Conservation (phyloP, 2,888 invertebrate genomes). For the Athalia circularis region DNA sequence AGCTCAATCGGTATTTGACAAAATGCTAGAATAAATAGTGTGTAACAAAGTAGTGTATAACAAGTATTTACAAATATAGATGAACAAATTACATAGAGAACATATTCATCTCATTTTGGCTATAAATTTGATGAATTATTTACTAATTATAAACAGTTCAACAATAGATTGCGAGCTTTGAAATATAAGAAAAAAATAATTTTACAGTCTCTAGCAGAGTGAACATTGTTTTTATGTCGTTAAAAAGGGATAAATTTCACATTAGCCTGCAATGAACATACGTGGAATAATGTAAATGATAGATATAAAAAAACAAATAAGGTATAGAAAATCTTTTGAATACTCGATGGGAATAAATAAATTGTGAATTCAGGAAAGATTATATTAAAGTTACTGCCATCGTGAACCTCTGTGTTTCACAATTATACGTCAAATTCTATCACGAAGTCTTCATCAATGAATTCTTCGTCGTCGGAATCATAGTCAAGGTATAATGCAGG, state of each 20-base stretch:
- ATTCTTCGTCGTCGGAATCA: slow-evolving; percentile 55
- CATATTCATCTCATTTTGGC: slow-evolving; percentile 2
- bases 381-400: too few relatives aligned
- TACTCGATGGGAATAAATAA: too few relatives aligned
- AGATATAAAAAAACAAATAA: background rate
- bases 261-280: slow-evolving; percentile 22
- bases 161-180: background rate
- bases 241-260: slow-evolving; percentile 16
- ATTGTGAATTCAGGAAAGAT: too few relatives aligned
- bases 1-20: background rate
- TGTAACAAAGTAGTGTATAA: slow-evolving; percentile 1
- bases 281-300: background rate
- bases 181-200: slow-evolving; percentile 12
- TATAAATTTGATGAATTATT: background rate
- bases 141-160: slow-evolving; percentile 9
- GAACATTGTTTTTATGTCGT: slow-evolving; percentile 1
- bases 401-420: background rate
- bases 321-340: background rate
- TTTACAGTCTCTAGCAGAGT: background rate
- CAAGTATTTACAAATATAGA: slow-evolving; percentile 7
- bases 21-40: slow-evolving; percentile 12
- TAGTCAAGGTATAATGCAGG: slow-evolving; percentile 53
- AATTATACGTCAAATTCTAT: slow-evolving; percentile 48
- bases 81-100: background rate
- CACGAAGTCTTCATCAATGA: slow-evolving; percentile 53